A percentile compares a stretch with the other conserved stretches of the same genome.
Conservation (phyloP, 2,888 invertebrate species). For the Punctoribates punctum region DNA sequence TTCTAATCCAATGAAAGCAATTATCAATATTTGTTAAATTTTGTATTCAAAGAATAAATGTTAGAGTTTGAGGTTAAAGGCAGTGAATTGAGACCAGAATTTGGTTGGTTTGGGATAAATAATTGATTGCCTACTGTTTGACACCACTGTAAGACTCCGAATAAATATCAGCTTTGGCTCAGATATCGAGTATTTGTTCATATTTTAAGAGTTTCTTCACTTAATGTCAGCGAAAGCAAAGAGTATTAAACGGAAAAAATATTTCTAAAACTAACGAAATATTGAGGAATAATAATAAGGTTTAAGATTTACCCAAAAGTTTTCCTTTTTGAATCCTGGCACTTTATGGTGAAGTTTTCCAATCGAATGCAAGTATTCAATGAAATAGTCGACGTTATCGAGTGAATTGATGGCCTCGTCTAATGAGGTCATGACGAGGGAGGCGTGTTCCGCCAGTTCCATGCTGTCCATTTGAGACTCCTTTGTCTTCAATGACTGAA, state of each 20-base stretch:
- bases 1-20: too few relatives aligned
- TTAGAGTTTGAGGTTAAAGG: too few relatives aligned
- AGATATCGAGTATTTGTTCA: too few relatives aligned
- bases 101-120: too few relatives aligned
- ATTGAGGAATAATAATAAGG: neutral
- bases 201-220: too few relatives aligned
- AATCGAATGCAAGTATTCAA: constrained; percentile 74
- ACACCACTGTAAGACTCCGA: too few relatives aligned
- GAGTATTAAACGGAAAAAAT: neutral
- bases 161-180: too few relatives aligned
- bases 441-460: constrained; percentile 80
- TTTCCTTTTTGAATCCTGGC: constrained; percentile 77
- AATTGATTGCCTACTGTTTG: neutral
- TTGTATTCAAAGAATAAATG: too few relatives aligned
- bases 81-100: too few relatives aligned
- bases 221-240: too few relatives aligned
- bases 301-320: constrained; percentile 70
- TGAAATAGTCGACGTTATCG: constrained; percentile 78
- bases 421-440: constrained; percentile 80
- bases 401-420: constrained; percentile 83
- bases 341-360: constrained; percentile 78
- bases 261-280: neutral
- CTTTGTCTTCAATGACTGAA: constrained; percentile 48
- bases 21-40: too few relatives aligned
- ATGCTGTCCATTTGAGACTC: constrained; percentile 60